Evolutionary conservation across 2,113 vertebrate genomes (phyloP).

Genomic region (Murina feae): DNA sequence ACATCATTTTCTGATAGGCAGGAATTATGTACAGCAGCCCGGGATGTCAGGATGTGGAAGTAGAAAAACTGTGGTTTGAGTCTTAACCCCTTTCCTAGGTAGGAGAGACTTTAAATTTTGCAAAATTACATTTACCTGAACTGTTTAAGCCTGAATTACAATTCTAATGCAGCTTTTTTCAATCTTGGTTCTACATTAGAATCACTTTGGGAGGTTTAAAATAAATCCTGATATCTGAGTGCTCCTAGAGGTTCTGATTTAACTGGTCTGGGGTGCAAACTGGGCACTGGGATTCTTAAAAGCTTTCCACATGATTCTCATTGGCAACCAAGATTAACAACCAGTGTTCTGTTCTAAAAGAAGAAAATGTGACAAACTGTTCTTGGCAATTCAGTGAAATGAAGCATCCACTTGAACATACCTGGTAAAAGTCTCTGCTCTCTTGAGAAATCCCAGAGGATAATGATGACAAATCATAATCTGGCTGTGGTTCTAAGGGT

Average conservation of each 20-base stretch:
- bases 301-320: not conserved
- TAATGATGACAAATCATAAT: conserved; percentile 62
- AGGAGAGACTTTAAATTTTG: not conserved
- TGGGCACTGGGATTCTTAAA: not conserved
- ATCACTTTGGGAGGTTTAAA: not conserved
- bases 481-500: conserved; percentile 74
- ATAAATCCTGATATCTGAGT: not conserved
- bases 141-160: not conserved
- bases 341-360: not conserved
- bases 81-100: not conserved
- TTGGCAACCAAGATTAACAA: not conserved
- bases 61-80: not conserved
- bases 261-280: not conserved
- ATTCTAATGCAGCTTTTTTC: not conserved
- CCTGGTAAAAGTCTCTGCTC: conserved; percentile 72
- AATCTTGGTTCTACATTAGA: not conserved
- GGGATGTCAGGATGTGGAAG: not conserved
- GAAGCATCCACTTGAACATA: not conserved
- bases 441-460: conserved; percentile 65
- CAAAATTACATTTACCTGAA: not conserved
- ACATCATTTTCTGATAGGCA: not conserved
- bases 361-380: not conserved
- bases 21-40: not conserved
- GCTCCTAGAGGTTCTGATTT: not conserved
- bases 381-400: not conserved